phyloP scores from a whole-genome alignment of 64 coral and sea anemone species.

The Dendronephthya gigantea region DNA sequence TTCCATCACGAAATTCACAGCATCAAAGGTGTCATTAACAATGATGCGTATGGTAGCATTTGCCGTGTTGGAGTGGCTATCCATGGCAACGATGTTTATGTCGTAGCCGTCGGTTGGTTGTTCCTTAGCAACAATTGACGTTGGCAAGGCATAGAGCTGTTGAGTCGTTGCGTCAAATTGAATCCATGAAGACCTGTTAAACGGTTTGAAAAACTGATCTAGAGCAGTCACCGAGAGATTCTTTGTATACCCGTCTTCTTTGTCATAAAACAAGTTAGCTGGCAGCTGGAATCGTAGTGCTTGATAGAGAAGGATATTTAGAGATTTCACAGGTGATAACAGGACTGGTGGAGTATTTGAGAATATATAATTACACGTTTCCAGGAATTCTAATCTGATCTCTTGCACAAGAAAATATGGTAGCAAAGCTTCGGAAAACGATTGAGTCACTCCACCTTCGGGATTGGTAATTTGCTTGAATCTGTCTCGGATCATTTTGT shows the following conservation, averaged over 20 bases:
- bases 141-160: conserved; percentile 25
- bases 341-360: conserved; percentile 29
- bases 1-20: no score
- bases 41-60: background rate
- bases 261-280: conserved; percentile 36
- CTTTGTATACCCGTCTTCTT: conserved; percentile 35
- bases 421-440: background rate
- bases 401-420: conserved; percentile 1
- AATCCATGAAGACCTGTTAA: conserved; percentile 28
- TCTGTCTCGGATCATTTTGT: background rate
- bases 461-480: background rate
- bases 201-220: background rate
- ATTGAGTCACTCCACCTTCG: background rate
- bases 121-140: background rate
- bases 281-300: conserved; percentile 4
- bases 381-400: background rate
- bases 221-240: conserved; percentile 18
- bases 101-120: background rate
- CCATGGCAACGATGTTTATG: background rate
- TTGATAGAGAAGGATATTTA: background rate
- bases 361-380: background rate
- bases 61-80: background rate
- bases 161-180: conserved; percentile 21
- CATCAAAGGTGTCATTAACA: no score
- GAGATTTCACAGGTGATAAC: background rate